Conservation (phyloP, 2,113 vertebrate genomes). For the Ceyx margarethae region DNA sequence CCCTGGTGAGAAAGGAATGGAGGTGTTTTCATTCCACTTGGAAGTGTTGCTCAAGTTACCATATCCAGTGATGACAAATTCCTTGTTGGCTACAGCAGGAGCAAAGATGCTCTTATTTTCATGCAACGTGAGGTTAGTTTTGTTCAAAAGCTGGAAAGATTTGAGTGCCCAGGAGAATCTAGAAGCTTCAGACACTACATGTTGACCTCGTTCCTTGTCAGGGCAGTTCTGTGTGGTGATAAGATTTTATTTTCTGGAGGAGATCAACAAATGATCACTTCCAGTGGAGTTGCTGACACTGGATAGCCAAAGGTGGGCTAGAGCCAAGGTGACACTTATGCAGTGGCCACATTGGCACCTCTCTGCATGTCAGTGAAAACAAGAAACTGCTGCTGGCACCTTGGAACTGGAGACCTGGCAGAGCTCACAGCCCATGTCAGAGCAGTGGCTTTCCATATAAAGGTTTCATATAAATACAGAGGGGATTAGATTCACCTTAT, state of each 20-base stretch:
- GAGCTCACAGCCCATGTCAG: background rate
- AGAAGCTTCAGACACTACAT: background rate
- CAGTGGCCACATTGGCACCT: background rate
- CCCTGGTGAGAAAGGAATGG: background rate
- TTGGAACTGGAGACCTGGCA: background rate
- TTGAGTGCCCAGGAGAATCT: background rate
- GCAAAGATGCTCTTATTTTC: background rate
- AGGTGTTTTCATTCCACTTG: background rate
- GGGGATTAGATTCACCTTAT: background rate
- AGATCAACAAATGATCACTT: background rate
- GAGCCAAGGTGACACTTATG: background rate
- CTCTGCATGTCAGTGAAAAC: background rate
- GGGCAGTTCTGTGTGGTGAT: background rate
- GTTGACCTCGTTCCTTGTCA: background rate
- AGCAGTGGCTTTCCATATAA: background rate
- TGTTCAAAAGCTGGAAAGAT: background rate
- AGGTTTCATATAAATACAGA: background rate
- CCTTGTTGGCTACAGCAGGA: background rate
- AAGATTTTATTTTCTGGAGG: background rate
- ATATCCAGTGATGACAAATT: background rate
- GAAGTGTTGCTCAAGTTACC: background rate
- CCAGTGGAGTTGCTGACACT: background rate
- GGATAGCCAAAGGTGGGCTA: background rate
- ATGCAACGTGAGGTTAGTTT: background rate
- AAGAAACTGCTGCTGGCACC: background rate